A percentile compares a stretch with the other conserved stretches of the same genome.
phyloP scores from a whole-genome alignment of 1,140 invertebrate genomes.

The Brachionus rubens region DNA sequence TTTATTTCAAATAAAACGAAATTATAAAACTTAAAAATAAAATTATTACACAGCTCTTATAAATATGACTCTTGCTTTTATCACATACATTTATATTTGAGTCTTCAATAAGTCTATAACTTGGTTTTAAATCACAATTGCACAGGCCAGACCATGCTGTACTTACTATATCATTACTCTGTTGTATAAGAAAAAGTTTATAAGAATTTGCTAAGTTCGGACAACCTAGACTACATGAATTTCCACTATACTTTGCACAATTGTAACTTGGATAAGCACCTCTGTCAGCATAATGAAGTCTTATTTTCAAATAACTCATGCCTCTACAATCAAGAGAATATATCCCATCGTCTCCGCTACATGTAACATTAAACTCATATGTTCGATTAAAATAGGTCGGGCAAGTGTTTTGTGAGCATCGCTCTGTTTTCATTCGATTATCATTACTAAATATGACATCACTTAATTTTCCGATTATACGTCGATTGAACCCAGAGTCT shows the following conservation, averaged over 20 bases:
- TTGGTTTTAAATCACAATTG: constrained; percentile 8
- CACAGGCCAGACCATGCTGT: neutral
- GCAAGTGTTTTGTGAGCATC: too few relatives aligned
- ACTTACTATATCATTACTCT: constrained; percentile 7
- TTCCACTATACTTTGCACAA: neutral
- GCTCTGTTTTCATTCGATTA: neutral
- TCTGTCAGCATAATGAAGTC: neutral
- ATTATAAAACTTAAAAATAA: too few relatives aligned
- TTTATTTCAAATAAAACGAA: too few relatives aligned
- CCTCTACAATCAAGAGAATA: neutral
- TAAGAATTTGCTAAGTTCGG: neutral
- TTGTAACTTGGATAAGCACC: neutral
- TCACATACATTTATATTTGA: neutral
- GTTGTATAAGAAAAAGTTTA: neutral
- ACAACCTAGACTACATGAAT: neutral
- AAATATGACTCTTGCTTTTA: too few relatives aligned
- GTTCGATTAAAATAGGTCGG: too few relatives aligned
- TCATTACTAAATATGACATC: neutral
- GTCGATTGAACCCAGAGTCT: neutral
- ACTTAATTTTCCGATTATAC: neutral
- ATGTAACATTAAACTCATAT: neutral
- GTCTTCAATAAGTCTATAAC: neutral
- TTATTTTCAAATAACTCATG: neutral
- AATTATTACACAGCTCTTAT: too few relatives aligned
- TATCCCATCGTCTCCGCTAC: neutral